Conservation (phyloP, 2,113 vertebrate species). For the Notarius lentiginosus region DNA sequence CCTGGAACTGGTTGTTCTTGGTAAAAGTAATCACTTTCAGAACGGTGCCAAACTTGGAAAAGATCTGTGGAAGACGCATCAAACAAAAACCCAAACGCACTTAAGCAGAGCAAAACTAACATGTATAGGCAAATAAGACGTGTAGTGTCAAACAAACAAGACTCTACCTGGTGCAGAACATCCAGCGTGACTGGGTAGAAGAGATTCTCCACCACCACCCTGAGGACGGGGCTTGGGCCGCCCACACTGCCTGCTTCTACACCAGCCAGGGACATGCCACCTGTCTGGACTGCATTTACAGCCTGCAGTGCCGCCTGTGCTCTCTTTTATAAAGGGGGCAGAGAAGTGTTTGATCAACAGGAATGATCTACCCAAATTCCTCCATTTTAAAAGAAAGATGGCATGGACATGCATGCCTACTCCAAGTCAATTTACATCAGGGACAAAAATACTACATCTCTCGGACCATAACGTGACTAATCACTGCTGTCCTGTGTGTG, state of each 20-base stretch:
- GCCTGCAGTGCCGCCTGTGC: constrained; percentile 92
- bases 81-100: neutral
- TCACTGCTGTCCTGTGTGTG: too few relatives aligned
- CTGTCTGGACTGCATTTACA: constrained; percentile 79
- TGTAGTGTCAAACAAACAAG: neutral
- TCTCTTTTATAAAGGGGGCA: constrained; percentile 61
- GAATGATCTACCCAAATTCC: neutral
- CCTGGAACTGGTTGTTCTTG: constrained; percentile 96
- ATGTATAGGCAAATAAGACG: neutral
- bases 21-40: constrained; percentile 96
- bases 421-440: neutral
- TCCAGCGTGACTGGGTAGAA: constrained; percentile 93
- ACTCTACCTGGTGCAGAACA: constrained; percentile 88
- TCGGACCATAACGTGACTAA: neutral
- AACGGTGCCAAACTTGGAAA: constrained; percentile 93
- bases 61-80: constrained; percentile 77
- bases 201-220: constrained; percentile 95
- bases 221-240: constrained; percentile 85
- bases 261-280: constrained; percentile 71
- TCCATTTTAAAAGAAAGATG: neutral
- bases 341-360: neutral
- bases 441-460: neutral
- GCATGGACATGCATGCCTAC: neutral
- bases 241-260: constrained; percentile 71
- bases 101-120: neutral